phyloP scores from a whole-genome alignment of 1,140 invertebrate species.

The Brachionus asplanchnoidis region DNA sequence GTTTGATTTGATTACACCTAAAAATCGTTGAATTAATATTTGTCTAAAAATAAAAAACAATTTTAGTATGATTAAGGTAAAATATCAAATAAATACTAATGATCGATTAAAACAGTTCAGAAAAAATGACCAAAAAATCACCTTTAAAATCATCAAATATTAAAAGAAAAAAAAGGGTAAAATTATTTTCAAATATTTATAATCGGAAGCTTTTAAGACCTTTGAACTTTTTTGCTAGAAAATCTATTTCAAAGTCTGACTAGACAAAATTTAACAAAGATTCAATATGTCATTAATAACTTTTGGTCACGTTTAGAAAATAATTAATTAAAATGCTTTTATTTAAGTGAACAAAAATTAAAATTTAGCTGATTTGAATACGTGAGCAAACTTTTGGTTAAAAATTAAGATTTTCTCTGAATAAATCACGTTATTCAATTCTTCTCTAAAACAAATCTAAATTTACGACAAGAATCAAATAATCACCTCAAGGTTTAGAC shows the following conservation, averaged over 20 bases:
- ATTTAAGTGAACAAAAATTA: not conserved
- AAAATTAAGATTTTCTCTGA: not conserved
- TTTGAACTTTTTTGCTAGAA: not conserved
- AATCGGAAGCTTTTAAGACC: not conserved
- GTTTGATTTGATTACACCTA: not conserved
- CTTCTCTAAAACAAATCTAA: not conserved
- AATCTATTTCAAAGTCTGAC: not conserved
- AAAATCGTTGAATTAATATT: not conserved
- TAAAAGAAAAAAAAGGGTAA: not conserved
- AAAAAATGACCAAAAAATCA: not conserved
- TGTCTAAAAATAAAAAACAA: not conserved
- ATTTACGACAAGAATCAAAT: not conserved
- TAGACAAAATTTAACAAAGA: not conserved
- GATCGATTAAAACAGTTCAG: not conserved
- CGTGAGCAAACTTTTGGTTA: not conserved
- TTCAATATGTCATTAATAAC: not conserved
- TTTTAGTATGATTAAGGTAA: not conserved
- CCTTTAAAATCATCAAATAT: not conserved
- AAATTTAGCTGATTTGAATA: not conserved
- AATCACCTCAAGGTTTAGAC: not conserved
- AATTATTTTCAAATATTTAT: not conserved
- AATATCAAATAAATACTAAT: not conserved
- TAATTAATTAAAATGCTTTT: not conserved
- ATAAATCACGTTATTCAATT: not conserved
- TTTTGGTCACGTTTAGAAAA: not conserved